These are phyloP conservation scores for Cyrtorhinus lividipennis DNA, from an alignment of 1,140 invertebrate species.

Conservation along the genomic window DNA sequence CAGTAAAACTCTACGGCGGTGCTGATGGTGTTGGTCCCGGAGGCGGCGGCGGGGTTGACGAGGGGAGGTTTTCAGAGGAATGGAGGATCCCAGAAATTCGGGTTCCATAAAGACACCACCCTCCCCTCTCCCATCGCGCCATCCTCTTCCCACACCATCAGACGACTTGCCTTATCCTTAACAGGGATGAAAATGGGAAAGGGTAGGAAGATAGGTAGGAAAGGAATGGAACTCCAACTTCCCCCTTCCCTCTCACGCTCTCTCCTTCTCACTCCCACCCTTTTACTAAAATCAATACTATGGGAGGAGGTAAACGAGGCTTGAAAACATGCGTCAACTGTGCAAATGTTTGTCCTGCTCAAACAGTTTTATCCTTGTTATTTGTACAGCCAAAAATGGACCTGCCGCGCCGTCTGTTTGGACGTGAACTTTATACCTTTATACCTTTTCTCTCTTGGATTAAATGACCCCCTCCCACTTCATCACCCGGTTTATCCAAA, in stretches of 20 bases:
- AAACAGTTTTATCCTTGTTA: conserved; percentile 15
- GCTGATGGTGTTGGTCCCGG: background rate
- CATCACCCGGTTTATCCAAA: too few relatives aligned
- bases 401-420: conserved; percentile 1
- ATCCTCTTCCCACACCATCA: background rate
- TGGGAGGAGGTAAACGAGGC: conserved; percentile 12
- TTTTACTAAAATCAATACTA: conserved; percentile 21
- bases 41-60: background rate
- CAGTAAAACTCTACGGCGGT: background rate
- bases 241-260: background rate
- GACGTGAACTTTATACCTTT: background rate
- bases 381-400: conserved; percentile 12
- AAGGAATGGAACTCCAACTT: background rate
- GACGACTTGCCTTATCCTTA: background rate
- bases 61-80: background rate
- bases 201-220: background rate
- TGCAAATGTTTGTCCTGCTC: conserved; percentile 17
- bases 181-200: conserved; percentile 7
- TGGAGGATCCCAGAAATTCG: background rate
- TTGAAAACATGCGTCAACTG: conserved; percentile 21
- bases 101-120: background rate
- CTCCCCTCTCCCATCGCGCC: background rate
- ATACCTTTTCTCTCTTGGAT: background rate
- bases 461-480: too few relatives aligned
- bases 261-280: background rate